Evolutionary conservation across 2,888 invertebrate genomes (phyloP).

Genomic region (Pseudococcus jackbeardsleyi): DNA sequence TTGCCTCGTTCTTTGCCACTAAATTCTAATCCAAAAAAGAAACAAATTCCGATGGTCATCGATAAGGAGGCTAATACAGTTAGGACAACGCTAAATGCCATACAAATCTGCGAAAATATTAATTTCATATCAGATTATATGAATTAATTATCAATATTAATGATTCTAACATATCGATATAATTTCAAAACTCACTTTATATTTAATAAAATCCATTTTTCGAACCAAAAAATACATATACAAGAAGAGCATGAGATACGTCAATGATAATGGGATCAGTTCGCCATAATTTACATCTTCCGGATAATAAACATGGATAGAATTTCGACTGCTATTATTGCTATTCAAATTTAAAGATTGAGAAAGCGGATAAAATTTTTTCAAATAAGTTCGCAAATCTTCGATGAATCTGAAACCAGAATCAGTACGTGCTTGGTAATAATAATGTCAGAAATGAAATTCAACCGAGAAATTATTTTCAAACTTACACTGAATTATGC

Average conservation of each 20-base stretch:
- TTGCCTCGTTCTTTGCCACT: constrained; percentile 84
- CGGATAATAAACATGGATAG: constrained; percentile 86
- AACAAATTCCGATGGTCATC: constrained; percentile 92
- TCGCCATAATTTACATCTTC: constrained; percentile 88
- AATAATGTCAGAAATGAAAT: background rate
- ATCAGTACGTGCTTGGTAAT: background rate
- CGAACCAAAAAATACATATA: constrained; percentile 96
- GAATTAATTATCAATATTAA: background rate
- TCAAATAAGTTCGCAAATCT: constrained; percentile 80
- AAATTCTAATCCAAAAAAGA: constrained; percentile 87
- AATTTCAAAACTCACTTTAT: constrained; percentile 74
- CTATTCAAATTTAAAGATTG: constrained; percentile 67
- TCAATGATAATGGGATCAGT: constrained; percentile 85
- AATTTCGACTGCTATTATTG: constrained; percentile 68
- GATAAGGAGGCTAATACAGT: constrained; percentile 89
- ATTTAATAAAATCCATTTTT: constrained; percentile 93
- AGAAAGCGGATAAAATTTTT: constrained; percentile 78
- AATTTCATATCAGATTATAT: too few relatives aligned
- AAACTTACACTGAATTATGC: constrained; percentile 80
- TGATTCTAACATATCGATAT: background rate
- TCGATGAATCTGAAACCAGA: constrained; percentile 77
- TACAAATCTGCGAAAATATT: constrained; percentile 72
- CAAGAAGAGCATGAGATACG: constrained; percentile 87
- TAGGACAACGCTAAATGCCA: constrained; percentile 91
- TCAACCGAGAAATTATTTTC: background rate